A percentile compares a stretch with the other conserved stretches of the same genome.
Conservation (phyloP, 2,888 invertebrate species). For the Chymomyza procnemis region DNA sequence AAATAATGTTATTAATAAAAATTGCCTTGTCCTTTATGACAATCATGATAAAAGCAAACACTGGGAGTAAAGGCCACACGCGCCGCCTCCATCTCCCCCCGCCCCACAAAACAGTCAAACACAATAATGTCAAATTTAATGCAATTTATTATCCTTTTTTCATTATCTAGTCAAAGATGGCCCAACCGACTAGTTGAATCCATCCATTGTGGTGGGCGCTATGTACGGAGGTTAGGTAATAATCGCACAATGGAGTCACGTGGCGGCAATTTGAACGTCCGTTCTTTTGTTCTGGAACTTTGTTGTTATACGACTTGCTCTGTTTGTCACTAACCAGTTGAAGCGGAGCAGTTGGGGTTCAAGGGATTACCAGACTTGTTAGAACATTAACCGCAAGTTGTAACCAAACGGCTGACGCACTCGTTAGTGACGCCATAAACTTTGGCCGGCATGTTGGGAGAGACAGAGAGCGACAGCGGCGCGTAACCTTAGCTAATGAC, state of each 20-base stretch:
- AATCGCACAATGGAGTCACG: conserved; percentile 77
- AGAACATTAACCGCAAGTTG: conserved; percentile 57
- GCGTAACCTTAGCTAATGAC: background rate
- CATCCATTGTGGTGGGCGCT: conserved; percentile 23
- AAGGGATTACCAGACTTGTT: conserved; percentile 18
- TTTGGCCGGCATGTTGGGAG: conserved; percentile 41
- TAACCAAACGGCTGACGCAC: conserved; percentile 32
- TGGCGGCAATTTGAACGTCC: conserved; percentile 78
- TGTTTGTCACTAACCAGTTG: conserved; percentile 33
- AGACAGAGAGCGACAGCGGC: background rate
- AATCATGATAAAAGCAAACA: conserved; percentile 61
- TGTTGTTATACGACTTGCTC: conserved; percentile 15
- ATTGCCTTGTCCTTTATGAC: conserved; percentile 44
- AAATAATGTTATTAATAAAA: conserved; percentile 72
- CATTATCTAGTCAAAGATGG: conserved; percentile 59
- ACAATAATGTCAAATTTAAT: conserved; percentile 74
- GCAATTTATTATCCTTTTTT: conserved; percentile 77
- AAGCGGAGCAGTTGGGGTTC: background rate
- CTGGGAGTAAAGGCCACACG: conserved; percentile 34
- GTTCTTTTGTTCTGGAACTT: conserved; percentile 38
- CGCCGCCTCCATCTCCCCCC: conserved; percentile 27
- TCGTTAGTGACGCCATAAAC: conserved; percentile 27
- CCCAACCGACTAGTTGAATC: conserved; percentile 35
- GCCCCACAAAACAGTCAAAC: background rate
- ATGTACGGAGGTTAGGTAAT: conserved; percentile 39